Evolutionary conservation across 2,888 invertebrate genomes (phyloP), one percentile per base, ranked within the genome.

Genomic region (Philonicus albiceps): DNA sequence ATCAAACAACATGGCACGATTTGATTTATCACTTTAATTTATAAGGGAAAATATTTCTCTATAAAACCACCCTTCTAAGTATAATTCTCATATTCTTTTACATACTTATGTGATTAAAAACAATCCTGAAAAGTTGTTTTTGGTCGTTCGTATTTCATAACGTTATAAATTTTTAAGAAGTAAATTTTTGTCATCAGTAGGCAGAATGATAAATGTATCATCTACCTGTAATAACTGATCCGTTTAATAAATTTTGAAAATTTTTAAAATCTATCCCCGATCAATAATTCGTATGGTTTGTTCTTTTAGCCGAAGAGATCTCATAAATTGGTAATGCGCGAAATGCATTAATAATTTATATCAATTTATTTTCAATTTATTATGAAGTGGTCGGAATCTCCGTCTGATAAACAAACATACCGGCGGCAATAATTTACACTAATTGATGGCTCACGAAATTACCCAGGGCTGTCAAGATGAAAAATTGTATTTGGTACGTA

Each of bases 391-490:
- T 34, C 8, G 55, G 53, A 34, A 53, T 80, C 55, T 81, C 49
- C 64, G 27, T 64, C 55, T 81, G 81, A 49, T 81, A 81, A 34
- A 81, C 55, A 64, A 81, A 80, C 53, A 80, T 13, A 43, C n/a
- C 30, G 64, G 49, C 64, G 30, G 27, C 22, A 81, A 64, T 81
- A 64, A 81, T 81, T 80, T 81, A 81, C 81, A 64, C 34, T 19
- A 81, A 81, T 81, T 81, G 81, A 55, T 81, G 81, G 81, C 55
- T 19, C 31, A n/a, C 22, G 30, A 81, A 81, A 53, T 81, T 81
- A 27, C 81, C 64, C 37, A 30, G 49, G 49, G 22, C 31, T 81
- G 81, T 81, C 81, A 81, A 55, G 55, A 81, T 55, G 78, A 81
- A 64, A 81, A 81, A 81, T 64, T 31, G 34, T 11, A n/a, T 81